Conservation (phyloP, 1,140 invertebrate genomes). For the Drosophila mayri region DNA sequence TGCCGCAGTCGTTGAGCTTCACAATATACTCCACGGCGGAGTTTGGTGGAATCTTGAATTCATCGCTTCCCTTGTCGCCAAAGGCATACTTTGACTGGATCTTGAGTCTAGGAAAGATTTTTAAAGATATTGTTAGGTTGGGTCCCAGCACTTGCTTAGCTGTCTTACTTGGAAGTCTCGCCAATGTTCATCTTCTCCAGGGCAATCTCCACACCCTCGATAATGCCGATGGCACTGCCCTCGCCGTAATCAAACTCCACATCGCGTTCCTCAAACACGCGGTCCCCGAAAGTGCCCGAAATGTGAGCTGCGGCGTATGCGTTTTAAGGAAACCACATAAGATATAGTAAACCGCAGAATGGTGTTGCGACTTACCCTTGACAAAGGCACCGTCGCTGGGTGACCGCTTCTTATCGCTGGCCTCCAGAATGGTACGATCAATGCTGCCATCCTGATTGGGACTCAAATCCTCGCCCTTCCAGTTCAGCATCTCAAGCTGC, state of each 20-base stretch:
- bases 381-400: slow-evolving; percentile 93
- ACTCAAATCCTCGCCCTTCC: slow-evolving; percentile 95
- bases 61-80: slow-evolving; percentile 89
- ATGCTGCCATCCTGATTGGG: slow-evolving; percentile 93
- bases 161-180: slow-evolving; percentile 89
- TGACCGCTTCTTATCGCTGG: slow-evolving; percentile 87
- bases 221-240: slow-evolving; percentile 90
- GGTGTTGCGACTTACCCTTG: slow-evolving; percentile 87
- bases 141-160: background rate
- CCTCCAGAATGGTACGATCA: slow-evolving; percentile 88
- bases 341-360: slow-evolving; percentile 41
- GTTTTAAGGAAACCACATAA: slow-evolving; percentile 39
- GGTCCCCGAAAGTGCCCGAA: slow-evolving; percentile 89
- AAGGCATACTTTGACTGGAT: slow-evolving; percentile 94
- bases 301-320: slow-evolving; percentile 88
- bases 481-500: slow-evolving; percentile 93
- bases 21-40: slow-evolving; percentile 93
- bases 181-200: slow-evolving; percentile 93
- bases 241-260: slow-evolving; percentile 95
- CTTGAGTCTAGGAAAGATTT: slow-evolving; percentile 73
- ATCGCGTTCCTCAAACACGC: slow-evolving; percentile 91
- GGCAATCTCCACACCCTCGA: slow-evolving; percentile 94
- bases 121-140: background rate
- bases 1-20: slow-evolving; percentile 93
- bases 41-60: slow-evolving; percentile 92